Evolutionary conservation across 2,113 vertebrate genomes (phyloP).

Genomic region (Rhizomys pruinosus): DNA sequence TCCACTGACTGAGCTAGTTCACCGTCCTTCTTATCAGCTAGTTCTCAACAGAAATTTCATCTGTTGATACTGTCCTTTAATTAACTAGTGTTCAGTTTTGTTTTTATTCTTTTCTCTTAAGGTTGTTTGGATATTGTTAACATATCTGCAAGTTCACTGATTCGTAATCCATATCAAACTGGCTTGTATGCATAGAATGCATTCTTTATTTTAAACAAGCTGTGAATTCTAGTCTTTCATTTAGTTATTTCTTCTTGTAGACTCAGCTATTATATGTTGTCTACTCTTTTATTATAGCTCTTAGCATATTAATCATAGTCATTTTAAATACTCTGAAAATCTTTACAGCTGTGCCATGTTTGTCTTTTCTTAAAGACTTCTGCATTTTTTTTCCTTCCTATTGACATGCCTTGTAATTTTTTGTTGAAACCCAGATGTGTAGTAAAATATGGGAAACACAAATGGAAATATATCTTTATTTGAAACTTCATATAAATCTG

Average conservation of each 20-base stretch:
- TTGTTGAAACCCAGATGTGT: neutral
- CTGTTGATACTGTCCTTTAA: neutral
- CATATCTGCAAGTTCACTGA: neutral
- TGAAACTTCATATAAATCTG: neutral
- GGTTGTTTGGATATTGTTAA: neutral
- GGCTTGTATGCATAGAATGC: neutral
- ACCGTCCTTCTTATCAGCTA: neutral
- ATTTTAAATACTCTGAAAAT: neutral
- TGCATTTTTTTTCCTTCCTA: neutral
- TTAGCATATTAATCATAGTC: neutral
- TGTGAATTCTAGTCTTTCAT: neutral
- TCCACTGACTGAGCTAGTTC: too few relatives aligned
- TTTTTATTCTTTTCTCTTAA: slow-evolving; percentile 8
- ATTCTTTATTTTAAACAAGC: neutral
- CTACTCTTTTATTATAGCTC: neutral
- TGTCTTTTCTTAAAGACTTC: neutral
- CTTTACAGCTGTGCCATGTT: neutral
- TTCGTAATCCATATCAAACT: neutral
- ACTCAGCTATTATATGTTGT: neutral
- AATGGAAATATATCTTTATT: neutral
- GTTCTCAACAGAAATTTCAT: neutral
- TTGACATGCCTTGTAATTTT: slow-evolving; percentile 44
- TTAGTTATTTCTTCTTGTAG: neutral
- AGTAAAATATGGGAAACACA: neutral
- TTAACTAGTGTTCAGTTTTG: neutral